phyloP scores from a whole-genome alignment of 1,140 invertebrate species.

The Holotrichia oblita region DNA sequence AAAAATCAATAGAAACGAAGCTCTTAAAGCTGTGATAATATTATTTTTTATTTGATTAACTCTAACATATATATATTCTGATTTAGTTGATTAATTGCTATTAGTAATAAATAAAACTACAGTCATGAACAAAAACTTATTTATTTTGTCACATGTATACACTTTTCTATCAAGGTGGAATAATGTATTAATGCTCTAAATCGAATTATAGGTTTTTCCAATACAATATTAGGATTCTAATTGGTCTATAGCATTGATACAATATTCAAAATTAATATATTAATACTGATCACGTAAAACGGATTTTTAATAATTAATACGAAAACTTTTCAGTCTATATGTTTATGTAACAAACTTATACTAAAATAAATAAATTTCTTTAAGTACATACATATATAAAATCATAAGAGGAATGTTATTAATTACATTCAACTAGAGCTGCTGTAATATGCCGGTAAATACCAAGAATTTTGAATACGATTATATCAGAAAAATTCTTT shows the following conservation, averaged over 20 bases:
- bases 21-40: too few species aligned
- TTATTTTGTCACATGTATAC: conserved; percentile 5
- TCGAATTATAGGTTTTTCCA: neutral
- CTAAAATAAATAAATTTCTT: conserved; percentile 32
- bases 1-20: too few species aligned
- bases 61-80: too few species aligned
- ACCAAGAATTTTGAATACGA: neutral
- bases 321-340: conserved; percentile 10
- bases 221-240: too few species aligned
- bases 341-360: conserved; percentile 8
- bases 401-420: conserved; percentile 12
- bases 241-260: neutral
- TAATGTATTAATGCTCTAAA: neutral
- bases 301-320: conserved; percentile 4
- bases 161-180: neutral
- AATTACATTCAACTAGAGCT: neutral
- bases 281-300: conserved; percentile 27
- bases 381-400: conserved; percentile 9
- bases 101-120: neutral
- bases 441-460: neutral
- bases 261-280: neutral
- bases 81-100: neutral
- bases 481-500: neutral
- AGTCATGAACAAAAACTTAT: neutral
- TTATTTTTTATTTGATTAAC: too few species aligned